Evolutionary conservation across 2,888 invertebrate genomes (phyloP).

Genomic region (Eremobia ochroleuca): DNA sequence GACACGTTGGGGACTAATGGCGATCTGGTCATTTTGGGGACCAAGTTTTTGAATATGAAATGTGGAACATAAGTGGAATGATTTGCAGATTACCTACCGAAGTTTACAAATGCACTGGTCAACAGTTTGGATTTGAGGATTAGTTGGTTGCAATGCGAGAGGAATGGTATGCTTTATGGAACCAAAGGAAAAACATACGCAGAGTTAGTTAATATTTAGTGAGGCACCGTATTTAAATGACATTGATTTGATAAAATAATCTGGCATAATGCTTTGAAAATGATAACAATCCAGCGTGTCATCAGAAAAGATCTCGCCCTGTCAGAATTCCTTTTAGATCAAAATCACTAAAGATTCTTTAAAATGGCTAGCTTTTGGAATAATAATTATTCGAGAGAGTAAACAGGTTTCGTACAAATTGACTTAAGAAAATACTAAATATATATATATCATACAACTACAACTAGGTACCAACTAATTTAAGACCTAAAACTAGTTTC

Average conservation of each 20-base stretch:
- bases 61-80: neutral
- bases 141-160: neutral
- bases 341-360: neutral
- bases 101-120: conserved; percentile 13
- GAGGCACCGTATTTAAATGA: neutral
- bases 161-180: too few relatives aligned
- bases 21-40: conserved; percentile 20
- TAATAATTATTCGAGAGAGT: neutral
- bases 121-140: neutral
- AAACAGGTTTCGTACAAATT: neutral
- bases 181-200: neutral
- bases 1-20: conserved; percentile 23
- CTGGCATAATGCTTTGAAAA: neutral
- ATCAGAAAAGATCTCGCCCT: neutral
- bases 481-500: conserved; percentile 3
- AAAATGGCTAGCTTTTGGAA: neutral
- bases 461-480: neutral
- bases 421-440: neutral
- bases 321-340: neutral
- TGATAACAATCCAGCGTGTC: too few relatives aligned
- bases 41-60: conserved; percentile 19
- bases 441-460: neutral
- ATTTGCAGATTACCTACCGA: neutral
- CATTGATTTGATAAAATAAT: neutral
- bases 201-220: neutral